Conservation (phyloP, 2,797 vertebrate genomes). For the Platalea minor region DNA sequence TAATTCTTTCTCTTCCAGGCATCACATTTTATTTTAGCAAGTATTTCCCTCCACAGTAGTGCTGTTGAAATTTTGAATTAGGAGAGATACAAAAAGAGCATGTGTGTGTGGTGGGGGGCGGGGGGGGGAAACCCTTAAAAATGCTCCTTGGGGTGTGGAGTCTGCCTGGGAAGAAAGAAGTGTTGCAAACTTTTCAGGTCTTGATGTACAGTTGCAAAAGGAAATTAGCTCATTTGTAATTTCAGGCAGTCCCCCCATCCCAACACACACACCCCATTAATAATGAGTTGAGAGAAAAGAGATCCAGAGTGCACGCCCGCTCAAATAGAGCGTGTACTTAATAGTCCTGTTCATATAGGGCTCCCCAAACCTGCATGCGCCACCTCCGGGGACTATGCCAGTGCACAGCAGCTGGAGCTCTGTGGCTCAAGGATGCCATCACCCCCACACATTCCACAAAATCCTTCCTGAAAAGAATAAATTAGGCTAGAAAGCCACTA, state of each 20-base stretch:
- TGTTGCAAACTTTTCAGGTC: not conserved
- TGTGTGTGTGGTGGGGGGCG: not conserved
- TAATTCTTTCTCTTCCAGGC: constrained; percentile 47
- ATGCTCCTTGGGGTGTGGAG: not conserved
- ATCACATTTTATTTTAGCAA: constrained; percentile 22
- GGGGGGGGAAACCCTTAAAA: not conserved
- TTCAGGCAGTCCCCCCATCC: constrained; percentile 40
- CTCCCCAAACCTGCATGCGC: not conserved
- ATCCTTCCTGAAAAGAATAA: constrained; percentile 21
- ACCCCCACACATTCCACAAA: not conserved
- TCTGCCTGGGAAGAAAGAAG: constrained; percentile 24
- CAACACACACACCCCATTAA: constrained; percentile 24
- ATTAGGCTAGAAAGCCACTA: not conserved
- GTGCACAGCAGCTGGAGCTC: not conserved
- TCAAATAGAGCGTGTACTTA: constrained; percentile 49
- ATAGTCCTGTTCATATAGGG: not conserved
- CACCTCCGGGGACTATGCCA: not conserved
- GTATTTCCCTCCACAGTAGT: constrained; percentile 22
- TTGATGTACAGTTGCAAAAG: not conserved
- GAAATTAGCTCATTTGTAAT: constrained; percentile 54
- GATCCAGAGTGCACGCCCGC: not conserved
- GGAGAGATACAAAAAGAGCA: not conserved
- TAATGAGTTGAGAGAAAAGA: constrained; percentile 63
- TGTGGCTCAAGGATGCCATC: not conserved
- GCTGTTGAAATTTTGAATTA: constrained; percentile 17